Evolutionary conservation across 92 coral and sea anemone genomes (phyloP).

Genomic region (Heteractis magnifica): DNA sequence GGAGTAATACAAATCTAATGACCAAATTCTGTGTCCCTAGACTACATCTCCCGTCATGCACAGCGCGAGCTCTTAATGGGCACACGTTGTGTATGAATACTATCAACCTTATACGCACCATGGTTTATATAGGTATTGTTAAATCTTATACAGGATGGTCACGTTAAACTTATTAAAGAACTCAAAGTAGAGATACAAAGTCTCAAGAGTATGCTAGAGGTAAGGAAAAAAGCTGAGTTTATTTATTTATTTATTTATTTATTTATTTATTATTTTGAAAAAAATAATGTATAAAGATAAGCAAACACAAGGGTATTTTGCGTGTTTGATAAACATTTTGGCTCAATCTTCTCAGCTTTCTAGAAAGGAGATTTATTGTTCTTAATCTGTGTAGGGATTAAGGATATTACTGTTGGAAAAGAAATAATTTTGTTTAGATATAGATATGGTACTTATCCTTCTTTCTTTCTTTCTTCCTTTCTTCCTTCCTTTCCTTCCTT

Average conservation of each 20-base stretch:
- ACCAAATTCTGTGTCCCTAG: no score
- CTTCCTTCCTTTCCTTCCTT: no score
- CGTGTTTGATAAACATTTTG: not conserved
- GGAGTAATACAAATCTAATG: no score
- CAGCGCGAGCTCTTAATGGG: not conserved
- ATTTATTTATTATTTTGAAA: not conserved
- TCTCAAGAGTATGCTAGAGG: constrained; percentile 73
- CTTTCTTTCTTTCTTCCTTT: no score
- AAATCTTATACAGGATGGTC: constrained; percentile 64
- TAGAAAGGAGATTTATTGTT: not conserved
- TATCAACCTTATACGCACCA: not conserved
- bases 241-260: not conserved
- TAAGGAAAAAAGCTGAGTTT: constrained; percentile 10
- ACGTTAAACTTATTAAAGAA: constrained; percentile 88
- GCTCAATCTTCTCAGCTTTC: not conserved
- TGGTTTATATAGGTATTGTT: not conserved
- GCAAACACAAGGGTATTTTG: not conserved
- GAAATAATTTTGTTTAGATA: not conserved
- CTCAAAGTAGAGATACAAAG: constrained; percentile 78
- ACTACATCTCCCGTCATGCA: no score
- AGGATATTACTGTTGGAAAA: not conserved
- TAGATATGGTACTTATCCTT: not conserved
- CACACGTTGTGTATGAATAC: not conserved
- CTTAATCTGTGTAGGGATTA: not conserved
- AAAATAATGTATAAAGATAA: not conserved